Evolutionary conservation across 2,113 vertebrate species (phyloP), one percentile per base, ranked within the genome.

Genomic region (Lynx canadensis): DNA sequence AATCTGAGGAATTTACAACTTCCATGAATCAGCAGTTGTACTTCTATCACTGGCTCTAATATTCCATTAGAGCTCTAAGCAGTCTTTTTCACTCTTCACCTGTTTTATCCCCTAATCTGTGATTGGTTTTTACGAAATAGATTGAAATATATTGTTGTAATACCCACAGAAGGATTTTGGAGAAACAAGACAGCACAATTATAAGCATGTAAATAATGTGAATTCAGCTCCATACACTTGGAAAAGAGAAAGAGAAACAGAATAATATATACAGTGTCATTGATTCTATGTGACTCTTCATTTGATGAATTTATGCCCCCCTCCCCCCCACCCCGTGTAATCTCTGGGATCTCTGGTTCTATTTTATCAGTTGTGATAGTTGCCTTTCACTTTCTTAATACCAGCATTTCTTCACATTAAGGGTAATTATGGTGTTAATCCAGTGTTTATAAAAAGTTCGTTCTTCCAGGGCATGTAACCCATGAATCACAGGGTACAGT

Each of bases 341-440:
- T 31, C 69, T 12, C 69, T 12, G 45, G 11, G 18, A 81, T 68
- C 15, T 90, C 15, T 92, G 29, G 2, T 85, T 41, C 48, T 65
- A 27, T 71, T 84, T 91, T 52, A 33, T 65, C 66, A 65, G 4
- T 65, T 69, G 5, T 82, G 3, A 65, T n/a, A 85, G 4, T 33
- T 85, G 13, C 5, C 85, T 95, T 93, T 45, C 69, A 66, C 8
- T 38, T 94, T 45, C 16, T 91, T 31, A 66, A 71, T 73, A 45
- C 69, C 69, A 94, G 65, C 1, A 78, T 94, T 96, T 95, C 57
- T 84, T 1, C 23, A 95, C 92, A 92, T 52, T 80, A 90, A 93
- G 25, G 92, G 19, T 79, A 93, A 94, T 66, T 95, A 50, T 41
- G 33, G 12, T 95, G 69, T 66, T 91, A 95, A 96, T 85, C 29